These are phyloP conservation scores for Natrix natrix DNA, from an alignment of 2,797 vertebrate species.

Conservation along the genomic window DNA sequence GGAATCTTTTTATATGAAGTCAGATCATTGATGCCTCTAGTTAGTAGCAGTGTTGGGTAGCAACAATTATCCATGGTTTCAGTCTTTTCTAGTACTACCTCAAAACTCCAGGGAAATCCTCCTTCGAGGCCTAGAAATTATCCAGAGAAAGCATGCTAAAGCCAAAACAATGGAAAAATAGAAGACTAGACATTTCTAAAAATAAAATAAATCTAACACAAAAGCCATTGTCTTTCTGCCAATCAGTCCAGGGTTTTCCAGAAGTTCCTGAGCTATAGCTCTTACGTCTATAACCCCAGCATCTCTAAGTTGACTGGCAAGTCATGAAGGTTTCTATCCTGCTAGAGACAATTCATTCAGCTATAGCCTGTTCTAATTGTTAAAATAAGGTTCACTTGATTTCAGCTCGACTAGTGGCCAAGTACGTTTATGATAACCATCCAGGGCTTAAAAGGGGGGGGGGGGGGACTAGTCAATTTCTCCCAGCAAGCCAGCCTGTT, in stretches of 20 bases:
- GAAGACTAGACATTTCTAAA: neutral
- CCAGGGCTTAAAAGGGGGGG: neutral
- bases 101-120: neutral
- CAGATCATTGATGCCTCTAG: neutral
- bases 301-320: neutral
- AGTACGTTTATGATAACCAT: neutral
- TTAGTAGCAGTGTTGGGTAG: neutral
- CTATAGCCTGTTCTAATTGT: neutral
- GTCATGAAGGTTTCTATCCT: neutral
- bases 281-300: neutral
- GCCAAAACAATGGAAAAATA: neutral
- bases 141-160: neutral
- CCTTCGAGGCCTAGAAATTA: neutral
- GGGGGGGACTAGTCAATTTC: constrained; percentile 6
- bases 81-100: neutral
- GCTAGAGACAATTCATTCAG: neutral
- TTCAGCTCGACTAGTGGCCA: neutral
- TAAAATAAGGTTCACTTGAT: neutral
- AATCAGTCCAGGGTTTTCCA: neutral
- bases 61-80: neutral
- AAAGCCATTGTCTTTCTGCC: constrained; percentile 32
- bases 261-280: neutral
- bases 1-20: neutral
- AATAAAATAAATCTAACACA: constrained; percentile 18
- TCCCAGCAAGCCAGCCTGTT: neutral